These are phyloP conservation scores for Cerceris ruficornis DNA, from an alignment of 2,888 invertebrate species.

Conservation along the genomic window DNA sequence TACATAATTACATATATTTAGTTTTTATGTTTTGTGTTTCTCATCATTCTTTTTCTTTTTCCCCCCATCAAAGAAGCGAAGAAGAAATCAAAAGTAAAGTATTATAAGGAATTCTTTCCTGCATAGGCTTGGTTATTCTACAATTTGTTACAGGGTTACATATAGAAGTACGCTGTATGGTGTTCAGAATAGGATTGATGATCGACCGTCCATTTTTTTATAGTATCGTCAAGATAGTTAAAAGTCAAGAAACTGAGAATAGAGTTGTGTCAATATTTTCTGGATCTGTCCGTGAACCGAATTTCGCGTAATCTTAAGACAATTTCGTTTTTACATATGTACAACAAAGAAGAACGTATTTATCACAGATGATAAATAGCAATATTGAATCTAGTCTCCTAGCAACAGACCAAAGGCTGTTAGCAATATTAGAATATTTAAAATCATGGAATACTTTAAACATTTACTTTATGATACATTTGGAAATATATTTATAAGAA, in stretches of 20 bases:
- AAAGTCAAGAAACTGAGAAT: slow-evolving; percentile 13
- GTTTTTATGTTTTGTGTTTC: neutral
- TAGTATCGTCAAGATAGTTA: slow-evolving; percentile 37
- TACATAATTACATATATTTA: neutral
- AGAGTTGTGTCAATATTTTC: slow-evolving; percentile 29
- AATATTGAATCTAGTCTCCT: slow-evolving; percentile 24
- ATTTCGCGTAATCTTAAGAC: neutral
- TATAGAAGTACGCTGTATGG: slow-evolving; percentile 29
- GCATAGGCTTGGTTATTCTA: slow-evolving; percentile 10
- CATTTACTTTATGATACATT: too few species aligned
- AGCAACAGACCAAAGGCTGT: too few species aligned
- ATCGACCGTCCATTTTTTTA: slow-evolving; percentile 52
- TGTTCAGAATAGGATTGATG: neutral
- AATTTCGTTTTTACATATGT: neutral
- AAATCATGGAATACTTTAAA: too few species aligned
- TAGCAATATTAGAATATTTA: too few species aligned
- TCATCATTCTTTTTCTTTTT: neutral
- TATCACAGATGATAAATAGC: slow-evolving; percentile 2
- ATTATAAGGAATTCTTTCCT: neutral
- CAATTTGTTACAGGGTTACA: slow-evolving; percentile 44
- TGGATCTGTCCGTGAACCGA: slow-evolving; percentile 27
- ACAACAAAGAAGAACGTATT: neutral
- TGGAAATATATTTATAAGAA: too few species aligned
- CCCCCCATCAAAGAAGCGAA: neutral
- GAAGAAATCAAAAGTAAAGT: neutral